A percentile compares a stretch with the other conserved stretches of the same genome.
Evolutionary conservation across 2,888 invertebrate species (phyloP).

Genomic region (Trachelus iudaicus): DNA sequence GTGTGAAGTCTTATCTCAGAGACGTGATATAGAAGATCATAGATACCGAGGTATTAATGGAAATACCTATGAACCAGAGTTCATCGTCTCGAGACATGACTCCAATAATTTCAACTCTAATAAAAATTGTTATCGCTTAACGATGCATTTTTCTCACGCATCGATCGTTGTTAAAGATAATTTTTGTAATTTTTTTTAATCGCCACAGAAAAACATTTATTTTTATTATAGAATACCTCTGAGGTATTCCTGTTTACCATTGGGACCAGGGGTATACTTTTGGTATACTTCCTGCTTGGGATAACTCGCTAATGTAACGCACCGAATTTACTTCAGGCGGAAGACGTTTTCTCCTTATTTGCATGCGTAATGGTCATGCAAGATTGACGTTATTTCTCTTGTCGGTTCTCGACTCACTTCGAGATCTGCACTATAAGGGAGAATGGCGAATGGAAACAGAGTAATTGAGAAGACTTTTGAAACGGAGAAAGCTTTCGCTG

Average conservation of each 20-base stretch:
- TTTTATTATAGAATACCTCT: background rate
- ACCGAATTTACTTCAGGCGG: conserved; percentile 6
- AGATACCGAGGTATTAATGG: background rate
- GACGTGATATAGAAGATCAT: background rate
- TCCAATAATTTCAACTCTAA: background rate
- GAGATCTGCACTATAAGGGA: conserved; percentile 14
- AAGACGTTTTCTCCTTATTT: conserved; percentile 32
- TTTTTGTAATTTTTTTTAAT: background rate
- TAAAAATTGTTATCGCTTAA: background rate
- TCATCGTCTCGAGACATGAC: too few relatives aligned
- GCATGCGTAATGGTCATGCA: conserved; percentile 42
- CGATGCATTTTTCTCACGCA: background rate
- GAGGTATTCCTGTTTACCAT: background rate
- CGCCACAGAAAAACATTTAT: background rate
- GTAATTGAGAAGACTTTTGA: conserved; percentile 28
- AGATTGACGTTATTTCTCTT: conserved; percentile 34
- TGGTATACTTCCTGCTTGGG: background rate
- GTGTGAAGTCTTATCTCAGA: background rate
- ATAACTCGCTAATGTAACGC: background rate
- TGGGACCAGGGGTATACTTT: background rate
- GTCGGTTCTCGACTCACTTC: background rate
- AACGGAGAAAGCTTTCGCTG: background rate
- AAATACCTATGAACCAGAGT: background rate
- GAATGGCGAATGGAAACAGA: conserved; percentile 19
- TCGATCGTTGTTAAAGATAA: background rate